phyloP scores from a whole-genome alignment of 2,888 invertebrate species.

The Mesorhabditis sp. region DNA sequence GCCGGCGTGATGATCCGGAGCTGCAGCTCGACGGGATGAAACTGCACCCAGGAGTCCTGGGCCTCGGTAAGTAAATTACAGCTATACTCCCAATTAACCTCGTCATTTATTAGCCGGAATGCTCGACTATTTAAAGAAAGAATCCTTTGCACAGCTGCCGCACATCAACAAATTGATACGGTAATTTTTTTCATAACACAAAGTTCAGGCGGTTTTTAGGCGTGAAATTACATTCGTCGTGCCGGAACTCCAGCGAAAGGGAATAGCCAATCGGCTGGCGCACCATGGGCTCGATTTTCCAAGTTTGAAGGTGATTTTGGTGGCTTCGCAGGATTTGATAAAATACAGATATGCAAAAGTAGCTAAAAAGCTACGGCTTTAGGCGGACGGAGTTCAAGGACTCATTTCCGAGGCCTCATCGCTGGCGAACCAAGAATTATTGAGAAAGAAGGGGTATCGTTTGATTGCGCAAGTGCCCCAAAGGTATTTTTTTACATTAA shows the following conservation, averaged over 20 bases:
- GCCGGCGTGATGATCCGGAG: not conserved
- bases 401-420: constrained; percentile 4
- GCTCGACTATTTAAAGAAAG: not conserved
- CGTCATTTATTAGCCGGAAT: not conserved
- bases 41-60: too few species aligned
- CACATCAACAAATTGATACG: constrained; percentile 2
- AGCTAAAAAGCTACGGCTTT: not conserved
- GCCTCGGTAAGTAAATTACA: not conserved
- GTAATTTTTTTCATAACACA: not conserved
- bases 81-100: not conserved
- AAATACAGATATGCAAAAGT: too few species aligned
- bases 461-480: not conserved
- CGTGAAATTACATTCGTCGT: constrained; percentile 4
- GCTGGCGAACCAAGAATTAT: not conserved
- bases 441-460: constrained; percentile 1
- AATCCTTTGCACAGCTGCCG: not conserved
- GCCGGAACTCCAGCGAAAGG: not conserved
- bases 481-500: not conserved
- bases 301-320: not conserved
- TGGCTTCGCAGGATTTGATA: too few species aligned
- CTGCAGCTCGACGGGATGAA: not conserved
- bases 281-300: not conserved
- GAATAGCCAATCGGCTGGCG: not conserved
- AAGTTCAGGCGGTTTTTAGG: not conserved
- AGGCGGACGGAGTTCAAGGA: constrained; percentile 1